Percentiles rank a stretch among this genome's conserved stretches.
These are phyloP conservation scores for Rostratula benghalensis DNA, from an alignment of 2,113 vertebrate genomes.

Conservation along the genomic window DNA sequence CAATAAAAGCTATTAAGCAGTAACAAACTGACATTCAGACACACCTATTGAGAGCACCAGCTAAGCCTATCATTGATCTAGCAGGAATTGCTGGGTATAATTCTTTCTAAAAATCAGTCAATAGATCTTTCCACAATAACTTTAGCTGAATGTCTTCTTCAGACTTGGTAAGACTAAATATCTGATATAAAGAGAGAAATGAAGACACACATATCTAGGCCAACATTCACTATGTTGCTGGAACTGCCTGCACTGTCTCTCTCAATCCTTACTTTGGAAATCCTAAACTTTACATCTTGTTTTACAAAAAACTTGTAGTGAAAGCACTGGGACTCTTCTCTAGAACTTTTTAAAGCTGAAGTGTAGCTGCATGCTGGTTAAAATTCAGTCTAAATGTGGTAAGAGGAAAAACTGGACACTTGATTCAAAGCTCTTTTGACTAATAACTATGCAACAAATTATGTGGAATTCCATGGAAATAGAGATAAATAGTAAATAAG, in stretches of 20 bases:
- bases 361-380: not conserved
- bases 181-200: not conserved
- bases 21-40: not conserved
- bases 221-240: not conserved
- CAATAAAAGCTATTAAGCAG: constrained; percentile 27
- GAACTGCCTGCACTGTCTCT: not conserved
- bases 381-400: not conserved
- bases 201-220: not conserved
- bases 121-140: not conserved
- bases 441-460: not conserved
- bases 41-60: not conserved
- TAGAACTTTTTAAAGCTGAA: not conserved
- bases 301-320: not conserved
- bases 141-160: constrained; percentile 12
- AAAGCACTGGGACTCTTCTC: not conserved
- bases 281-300: not conserved
- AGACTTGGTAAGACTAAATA: not conserved
- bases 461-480: not conserved
- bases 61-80: not conserved
- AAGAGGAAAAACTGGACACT: not conserved
- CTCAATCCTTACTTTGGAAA: not conserved
- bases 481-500: not conserved
- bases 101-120: not conserved
- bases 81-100: not conserved
- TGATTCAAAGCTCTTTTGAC: not conserved